Base-by-base conservation (phyloP, 1,140 invertebrate species). In the Pomacea maculata region DNA sequence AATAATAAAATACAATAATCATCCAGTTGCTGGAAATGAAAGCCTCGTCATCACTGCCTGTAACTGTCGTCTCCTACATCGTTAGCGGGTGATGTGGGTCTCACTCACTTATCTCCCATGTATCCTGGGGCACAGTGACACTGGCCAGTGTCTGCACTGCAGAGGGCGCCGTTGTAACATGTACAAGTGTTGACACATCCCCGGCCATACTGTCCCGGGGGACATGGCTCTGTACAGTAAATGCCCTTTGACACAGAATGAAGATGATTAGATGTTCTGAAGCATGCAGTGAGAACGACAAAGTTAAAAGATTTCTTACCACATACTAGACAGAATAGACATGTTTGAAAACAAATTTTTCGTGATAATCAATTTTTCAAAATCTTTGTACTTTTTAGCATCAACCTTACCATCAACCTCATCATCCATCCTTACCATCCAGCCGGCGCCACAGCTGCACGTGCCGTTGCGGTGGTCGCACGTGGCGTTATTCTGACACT, bases 391-490 rank as follows among this genome's bases (percentile, higher is more conserved):
- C 1, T 61, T 61, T 61, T 61, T 67, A 8, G 11, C 10, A 45
- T 12, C 21, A 45, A 12, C n/a, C 12, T 70, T 19, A 70, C 10
- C 8, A 8, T 71, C 61, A 63, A 34, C 61, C 55, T 57, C 17
- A 82, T 78, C 34, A 55, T 81, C 83, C 72, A 63, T 34, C 63
- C 67, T 57, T 45, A 83, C 79, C 52, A 55, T 82, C 83, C 86
- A 92, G 87, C 94, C 94, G 9, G 96, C 93, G 2, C 94, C 93
- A 91, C 97, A 98, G 9, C 95, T 93, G 86, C 96, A 97, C 85
- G 95, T 95, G n/a, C 96, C 96, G 52, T 95, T 95, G 9, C 96
- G 93, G 85, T 95, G 95, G 91, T 96, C 93, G 89, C 96, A 97
- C n/a, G 92, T 93, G 15, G 95, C 95, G 73, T 94, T 94, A 89